Conservation (phyloP, 2,797 vertebrate genomes). For the Gouania willdenowi region DNA sequence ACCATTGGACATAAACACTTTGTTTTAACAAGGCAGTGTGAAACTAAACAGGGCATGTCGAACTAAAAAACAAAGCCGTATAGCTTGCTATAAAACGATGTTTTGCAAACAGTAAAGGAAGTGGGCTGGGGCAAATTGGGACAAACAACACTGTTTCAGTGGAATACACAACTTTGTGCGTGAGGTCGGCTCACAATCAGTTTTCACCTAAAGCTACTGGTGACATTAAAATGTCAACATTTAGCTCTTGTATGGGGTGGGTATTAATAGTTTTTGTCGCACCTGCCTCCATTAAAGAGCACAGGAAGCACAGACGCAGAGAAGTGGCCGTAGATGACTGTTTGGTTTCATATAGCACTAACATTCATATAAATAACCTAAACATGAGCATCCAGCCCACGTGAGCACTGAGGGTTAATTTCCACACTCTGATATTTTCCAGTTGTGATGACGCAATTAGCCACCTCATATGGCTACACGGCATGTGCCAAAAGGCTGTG, state of each 20-base stretch:
- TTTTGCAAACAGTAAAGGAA: slow-evolving; percentile 30
- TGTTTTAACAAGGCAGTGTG: slow-evolving; percentile 45
- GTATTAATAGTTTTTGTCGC: neutral
- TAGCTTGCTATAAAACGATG: slow-evolving; percentile 12
- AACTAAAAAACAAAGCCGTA: slow-evolving; percentile 33
- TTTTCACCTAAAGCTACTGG: slow-evolving; percentile 1
- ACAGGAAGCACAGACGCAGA: slow-evolving; percentile 3
- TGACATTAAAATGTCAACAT: slow-evolving; percentile 18
- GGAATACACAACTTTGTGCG: neutral
- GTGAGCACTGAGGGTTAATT: slow-evolving; percentile 8
- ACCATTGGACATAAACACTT: slow-evolving; percentile 44
- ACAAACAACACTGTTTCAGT: slow-evolving; percentile 1
- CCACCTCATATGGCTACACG: slow-evolving; percentile 20
- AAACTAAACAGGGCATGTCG: slow-evolving; percentile 46
- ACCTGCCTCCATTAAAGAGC: neutral
- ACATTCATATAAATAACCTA: slow-evolving; percentile 12
- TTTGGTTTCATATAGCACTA: neutral
- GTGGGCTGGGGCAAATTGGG: slow-evolving; percentile 8
- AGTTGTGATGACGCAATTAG: slow-evolving; percentile 47
- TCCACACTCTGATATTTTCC: slow-evolving; percentile 47
- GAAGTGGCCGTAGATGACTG: slow-evolving; percentile 4
- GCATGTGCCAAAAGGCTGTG: slow-evolving; percentile 26
- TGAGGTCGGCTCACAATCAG: neutral
- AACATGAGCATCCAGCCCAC: slow-evolving; percentile 11
- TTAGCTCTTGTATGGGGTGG: neutral